These are phyloP conservation scores for Amiota minor DNA, from an alignment of 2,888 invertebrate species.

Conservation along the genomic window DNA sequence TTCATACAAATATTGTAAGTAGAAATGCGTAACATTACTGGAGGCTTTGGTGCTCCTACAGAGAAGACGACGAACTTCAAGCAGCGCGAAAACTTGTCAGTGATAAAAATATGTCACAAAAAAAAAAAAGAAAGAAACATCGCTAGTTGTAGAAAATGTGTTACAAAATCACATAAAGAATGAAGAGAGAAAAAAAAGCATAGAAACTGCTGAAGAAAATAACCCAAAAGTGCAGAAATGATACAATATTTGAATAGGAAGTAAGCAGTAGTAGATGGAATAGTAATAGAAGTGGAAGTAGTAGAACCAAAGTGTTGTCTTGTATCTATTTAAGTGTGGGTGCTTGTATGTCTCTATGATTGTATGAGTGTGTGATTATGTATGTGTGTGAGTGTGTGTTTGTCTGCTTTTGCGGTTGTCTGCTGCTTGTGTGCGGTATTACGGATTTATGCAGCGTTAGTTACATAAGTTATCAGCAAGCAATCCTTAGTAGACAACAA, in stretches of 20 bases:
- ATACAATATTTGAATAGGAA: slow-evolving; percentile 52
- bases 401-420: slow-evolving; percentile 32
- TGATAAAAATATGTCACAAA: slow-evolving; percentile 38
- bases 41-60: no score
- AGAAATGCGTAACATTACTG: no score
- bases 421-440: not conserved
- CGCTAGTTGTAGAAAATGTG: not conserved
- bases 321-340: not conserved
- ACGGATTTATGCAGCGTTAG: slow-evolving; percentile 63
- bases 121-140: slow-evolving; percentile 39
- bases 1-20: no score
- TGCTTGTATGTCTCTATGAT: not conserved
- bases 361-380: slow-evolving; percentile 25
- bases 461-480: slow-evolving; percentile 62
- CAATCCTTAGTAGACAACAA: slow-evolving; percentile 18
- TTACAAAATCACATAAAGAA: slow-evolving; percentile 15
- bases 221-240: slow-evolving; percentile 25
- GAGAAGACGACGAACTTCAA: no score
- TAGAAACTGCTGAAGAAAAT: slow-evolving; percentile 18
- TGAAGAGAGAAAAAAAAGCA: slow-evolving; percentile 12
- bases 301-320: slow-evolving; percentile 32
- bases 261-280: not conserved
- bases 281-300: slow-evolving; percentile 28
- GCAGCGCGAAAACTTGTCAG: slow-evolving; percentile 29
- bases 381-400: slow-evolving; percentile 19